A percentile compares a stretch with the other conserved stretches of the same genome.
phyloP scores from a whole-genome alignment of 1,140 invertebrate genomes.

The Brevipalpus yothersi region DNA sequence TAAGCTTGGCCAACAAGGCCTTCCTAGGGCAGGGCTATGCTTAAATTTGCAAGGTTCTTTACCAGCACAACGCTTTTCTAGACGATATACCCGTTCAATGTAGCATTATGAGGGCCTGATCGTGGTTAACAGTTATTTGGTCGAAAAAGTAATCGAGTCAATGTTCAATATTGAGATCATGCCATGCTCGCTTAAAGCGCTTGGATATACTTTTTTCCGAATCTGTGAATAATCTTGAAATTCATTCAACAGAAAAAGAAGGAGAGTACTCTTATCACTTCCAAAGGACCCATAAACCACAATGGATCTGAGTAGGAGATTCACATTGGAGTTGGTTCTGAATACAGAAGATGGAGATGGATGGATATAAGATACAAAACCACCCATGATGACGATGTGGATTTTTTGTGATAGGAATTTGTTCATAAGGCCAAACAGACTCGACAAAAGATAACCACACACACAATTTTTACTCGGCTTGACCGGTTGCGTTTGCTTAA shows the following conservation, averaged over 20 bases:
- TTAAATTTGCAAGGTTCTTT: too few species aligned
- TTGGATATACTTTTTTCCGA: slow-evolving; percentile 53
- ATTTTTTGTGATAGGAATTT: too few species aligned
- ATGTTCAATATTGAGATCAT: slow-evolving; percentile 57
- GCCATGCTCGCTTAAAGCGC: slow-evolving; percentile 40
- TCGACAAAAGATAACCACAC: too few species aligned
- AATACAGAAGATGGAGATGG: too few species aligned
- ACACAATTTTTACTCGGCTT: too few species aligned
- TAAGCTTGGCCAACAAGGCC: too few species aligned
- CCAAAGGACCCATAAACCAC: slow-evolving; percentile 87
- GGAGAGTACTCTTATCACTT: slow-evolving; percentile 76
- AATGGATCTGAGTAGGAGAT: slow-evolving; percentile 28
- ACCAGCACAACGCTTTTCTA: too few species aligned
- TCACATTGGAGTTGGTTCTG: not conserved
- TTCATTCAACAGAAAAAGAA: slow-evolving; percentile 58
- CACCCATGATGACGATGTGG: too few species aligned
- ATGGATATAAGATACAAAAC: too few species aligned
- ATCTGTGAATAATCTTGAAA: slow-evolving; percentile 65
- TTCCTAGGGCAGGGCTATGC: too few species aligned
- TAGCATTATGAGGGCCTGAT: slow-evolving; percentile 26
- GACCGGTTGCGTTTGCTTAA: too few species aligned
- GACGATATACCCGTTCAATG: not conserved
- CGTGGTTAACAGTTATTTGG: slow-evolving; percentile 66
- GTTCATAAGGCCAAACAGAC: too few species aligned
- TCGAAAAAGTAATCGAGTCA: slow-evolving; percentile 50